Conservation (phyloP, 2,113 vertebrate species). For the Calonectris borealis region DNA sequence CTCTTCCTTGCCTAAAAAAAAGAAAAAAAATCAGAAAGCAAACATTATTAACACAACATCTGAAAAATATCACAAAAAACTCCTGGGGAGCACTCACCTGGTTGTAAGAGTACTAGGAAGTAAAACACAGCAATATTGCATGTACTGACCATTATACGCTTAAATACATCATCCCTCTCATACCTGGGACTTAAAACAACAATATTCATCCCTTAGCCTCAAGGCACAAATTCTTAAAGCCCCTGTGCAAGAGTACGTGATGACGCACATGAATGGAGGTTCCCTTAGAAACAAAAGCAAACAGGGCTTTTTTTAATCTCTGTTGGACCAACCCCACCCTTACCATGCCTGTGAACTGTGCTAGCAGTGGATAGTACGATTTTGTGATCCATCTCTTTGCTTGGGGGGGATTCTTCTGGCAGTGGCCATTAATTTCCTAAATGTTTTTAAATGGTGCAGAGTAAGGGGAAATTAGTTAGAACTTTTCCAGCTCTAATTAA, state of each 20-base stretch:
- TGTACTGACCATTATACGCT: not conserved
- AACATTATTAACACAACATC: not conserved
- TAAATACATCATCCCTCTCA: not conserved
- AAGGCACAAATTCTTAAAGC: not conserved
- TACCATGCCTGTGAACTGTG: not conserved
- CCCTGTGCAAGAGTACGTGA: not conserved
- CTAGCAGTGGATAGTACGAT: not conserved
- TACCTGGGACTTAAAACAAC: not conserved
- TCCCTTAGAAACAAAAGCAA: slow-evolving; percentile 44
- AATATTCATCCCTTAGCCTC: not conserved
- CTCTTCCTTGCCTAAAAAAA: not conserved
- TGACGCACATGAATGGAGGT: not conserved
- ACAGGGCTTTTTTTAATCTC: not conserved
- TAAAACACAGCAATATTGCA: not conserved
- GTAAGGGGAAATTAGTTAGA: not conserved
- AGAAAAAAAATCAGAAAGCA: not conserved
- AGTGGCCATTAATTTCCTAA: not conserved
- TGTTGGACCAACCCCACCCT: not conserved
- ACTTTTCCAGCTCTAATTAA: not conserved
- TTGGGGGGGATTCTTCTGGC: not conserved
- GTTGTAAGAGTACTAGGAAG: not conserved
- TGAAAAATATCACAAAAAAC: not conserved
- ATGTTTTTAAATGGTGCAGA: not conserved
- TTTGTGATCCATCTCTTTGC: slow-evolving; percentile 27
- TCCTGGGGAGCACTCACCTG: not conserved